phyloP scores from a whole-genome alignment of 2,888 invertebrate species.

The Hofmannophila pseudospretella region DNA sequence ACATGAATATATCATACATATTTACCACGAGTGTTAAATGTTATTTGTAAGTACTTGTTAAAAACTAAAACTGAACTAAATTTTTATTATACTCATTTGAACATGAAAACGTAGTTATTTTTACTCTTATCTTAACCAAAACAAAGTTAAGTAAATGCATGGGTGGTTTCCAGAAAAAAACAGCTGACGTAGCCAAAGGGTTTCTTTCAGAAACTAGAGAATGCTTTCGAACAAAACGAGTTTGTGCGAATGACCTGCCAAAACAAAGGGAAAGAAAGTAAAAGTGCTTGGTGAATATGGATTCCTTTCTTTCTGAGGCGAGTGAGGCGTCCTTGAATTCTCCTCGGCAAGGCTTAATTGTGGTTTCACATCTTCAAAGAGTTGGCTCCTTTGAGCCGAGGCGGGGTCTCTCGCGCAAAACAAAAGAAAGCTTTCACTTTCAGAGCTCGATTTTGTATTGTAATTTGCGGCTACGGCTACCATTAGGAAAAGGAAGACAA shows the following conservation, averaged over 20 bases:
- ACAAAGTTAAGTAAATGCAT: background rate
- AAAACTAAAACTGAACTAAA: no score
- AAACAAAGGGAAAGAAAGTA: slow-evolving; percentile 61
- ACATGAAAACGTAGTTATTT: no score
- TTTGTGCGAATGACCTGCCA: slow-evolving; percentile 45
- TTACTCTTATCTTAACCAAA: no score
- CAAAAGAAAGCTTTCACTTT: slow-evolving; percentile 58
- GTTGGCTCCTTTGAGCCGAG: slow-evolving; percentile 59
- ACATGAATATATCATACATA: no score
- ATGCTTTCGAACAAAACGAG: slow-evolving; percentile 44
- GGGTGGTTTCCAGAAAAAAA: slow-evolving; percentile 16
- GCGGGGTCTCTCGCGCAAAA: slow-evolving; percentile 38
- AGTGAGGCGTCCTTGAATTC: slow-evolving; percentile 68
- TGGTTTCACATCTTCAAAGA: slow-evolving; percentile 72
- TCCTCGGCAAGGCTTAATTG: slow-evolving; percentile 70
- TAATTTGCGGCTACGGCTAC: slow-evolving; percentile 10
- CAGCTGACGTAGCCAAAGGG: slow-evolving; percentile 33
- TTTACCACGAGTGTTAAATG: no score
- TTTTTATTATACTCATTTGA: no score
- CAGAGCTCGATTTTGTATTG: slow-evolving; percentile 27
- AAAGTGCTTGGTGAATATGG: slow-evolving; percentile 54
- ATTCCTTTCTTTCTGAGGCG: slow-evolving; percentile 55
- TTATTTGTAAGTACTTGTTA: no score
- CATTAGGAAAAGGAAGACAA: no score
- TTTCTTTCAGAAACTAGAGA: slow-evolving; percentile 36